Conservation (phyloP, 64 coral and sea anemone species). For the Astreopora myriophthalma region DNA sequence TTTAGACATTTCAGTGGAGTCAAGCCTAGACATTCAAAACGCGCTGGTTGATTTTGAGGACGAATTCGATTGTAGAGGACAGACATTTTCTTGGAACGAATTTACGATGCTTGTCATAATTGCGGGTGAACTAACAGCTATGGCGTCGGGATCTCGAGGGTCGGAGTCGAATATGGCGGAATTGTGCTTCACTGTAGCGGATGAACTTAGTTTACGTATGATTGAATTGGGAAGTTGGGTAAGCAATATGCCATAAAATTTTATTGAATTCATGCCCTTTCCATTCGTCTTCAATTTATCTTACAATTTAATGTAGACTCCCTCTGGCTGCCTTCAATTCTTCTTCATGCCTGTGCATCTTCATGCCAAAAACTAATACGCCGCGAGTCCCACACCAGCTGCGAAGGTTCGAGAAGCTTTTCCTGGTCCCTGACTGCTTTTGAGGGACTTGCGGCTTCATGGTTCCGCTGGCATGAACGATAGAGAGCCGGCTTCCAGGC, state of each 20-base stretch:
- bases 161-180: neutral
- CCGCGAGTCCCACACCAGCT: too few species aligned
- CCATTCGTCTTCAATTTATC: too few species aligned
- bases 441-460: too few species aligned
- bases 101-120: neutral
- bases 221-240: slow-evolving; percentile 26
- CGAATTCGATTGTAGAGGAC: neutral
- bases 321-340: too few species aligned
- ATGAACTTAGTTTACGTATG: neutral
- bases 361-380: too few species aligned
- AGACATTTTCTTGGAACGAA: slow-evolving; percentile 15
- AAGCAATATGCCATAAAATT: neutral
- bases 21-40: neutral
- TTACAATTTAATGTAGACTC: too few species aligned
- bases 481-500: too few species aligned
- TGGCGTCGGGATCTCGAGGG: neutral
- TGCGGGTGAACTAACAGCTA: neutral
- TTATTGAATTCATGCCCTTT: too few species aligned
- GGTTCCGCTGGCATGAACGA: too few species aligned
- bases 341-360: too few species aligned
- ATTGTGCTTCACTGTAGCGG: neutral
- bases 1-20: neutral
- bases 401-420: too few species aligned
- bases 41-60: neutral
- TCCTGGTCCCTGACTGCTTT: too few species aligned